Base-by-base conservation (phyloP, 37 sponge, comb jelly and placozoan species). In the Bolinopsis microptera region DNA sequence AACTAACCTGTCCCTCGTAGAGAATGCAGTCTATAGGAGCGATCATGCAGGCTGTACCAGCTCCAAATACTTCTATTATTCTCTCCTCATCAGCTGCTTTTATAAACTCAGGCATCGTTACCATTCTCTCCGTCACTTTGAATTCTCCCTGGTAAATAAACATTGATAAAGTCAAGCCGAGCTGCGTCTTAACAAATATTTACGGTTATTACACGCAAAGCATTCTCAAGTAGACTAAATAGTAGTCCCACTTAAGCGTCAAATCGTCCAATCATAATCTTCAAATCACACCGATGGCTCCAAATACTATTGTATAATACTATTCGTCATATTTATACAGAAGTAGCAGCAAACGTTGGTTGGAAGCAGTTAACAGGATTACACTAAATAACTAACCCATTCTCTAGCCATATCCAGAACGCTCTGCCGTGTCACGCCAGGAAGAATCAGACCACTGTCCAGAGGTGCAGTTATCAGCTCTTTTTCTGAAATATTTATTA, bases 391-490 rank as follows among this genome's bases (percentile, higher is more conserved):
- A 35, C 83, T 76, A 0, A 94, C 98, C 99, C 99, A 99, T 69
- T 94, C 70, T 21, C 94, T 94, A 32, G 95, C 94, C 39, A 99
- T 69, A 37, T 95, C 96, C 21, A 99, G 76, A 22, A 99, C 93
- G 35, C 98, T 97, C 35, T 95, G 94, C 39, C 99, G 94, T 13
- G 97, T 97, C 13, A 99, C 97, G 75, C 99, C 99, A 0, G 99
- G 99, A 0, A 99, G 94, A 68, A 99, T 99, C 32, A 96, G 93
- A 9, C 98, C 99, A 26, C 90, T 86, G 83, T 83, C 74, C 61
- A 99, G 94, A 26, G 99, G 98, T 69, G 99, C 98, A 0, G 99
- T 99, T 68, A 97, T 96, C 92, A 99, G 95, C 94, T 99, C 99
- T 0, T 96, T 98, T 21, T 96, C 98, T 98, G 68, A 27, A 93